phyloP scores from a whole-genome alignment of 2,888 invertebrate genomes.

The Ceratothoa steindachneri region DNA sequence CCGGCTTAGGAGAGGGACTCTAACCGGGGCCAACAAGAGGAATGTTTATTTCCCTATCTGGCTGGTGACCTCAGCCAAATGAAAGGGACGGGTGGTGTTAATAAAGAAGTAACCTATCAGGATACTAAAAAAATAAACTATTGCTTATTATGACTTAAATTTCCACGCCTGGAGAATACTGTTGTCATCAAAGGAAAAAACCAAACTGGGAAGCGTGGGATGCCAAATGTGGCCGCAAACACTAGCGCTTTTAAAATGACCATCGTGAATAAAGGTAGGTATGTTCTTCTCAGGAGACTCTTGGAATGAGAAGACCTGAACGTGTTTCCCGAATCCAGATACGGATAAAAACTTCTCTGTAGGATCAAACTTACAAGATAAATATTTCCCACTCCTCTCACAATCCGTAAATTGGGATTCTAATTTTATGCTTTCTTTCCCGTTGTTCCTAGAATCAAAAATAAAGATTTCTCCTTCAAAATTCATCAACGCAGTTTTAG shows the following conservation, averaged over 20 bases:
- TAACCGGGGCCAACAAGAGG: too few relatives aligned
- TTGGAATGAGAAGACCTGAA: conserved; percentile 5
- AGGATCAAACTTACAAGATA: conserved; percentile 9
- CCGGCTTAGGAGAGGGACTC: too few relatives aligned
- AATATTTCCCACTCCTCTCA: neutral
- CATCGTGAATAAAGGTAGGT: conserved; percentile 24
- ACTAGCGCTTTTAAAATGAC: conserved; percentile 16
- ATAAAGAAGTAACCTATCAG: too few relatives aligned
- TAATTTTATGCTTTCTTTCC: neutral
- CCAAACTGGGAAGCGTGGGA: conserved; percentile 17
- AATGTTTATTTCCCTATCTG: too few relatives aligned
- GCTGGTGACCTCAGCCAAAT: too few relatives aligned
- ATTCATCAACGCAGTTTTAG: neutral
- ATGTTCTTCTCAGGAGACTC: neutral
- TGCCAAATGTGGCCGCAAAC: conserved; percentile 26
- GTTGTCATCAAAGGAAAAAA: conserved; percentile 29
- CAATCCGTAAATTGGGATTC: neutral
- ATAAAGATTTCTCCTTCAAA: neutral
- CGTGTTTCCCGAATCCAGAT: conserved; percentile 21
- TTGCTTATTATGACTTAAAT: too few relatives aligned
- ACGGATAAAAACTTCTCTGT: neutral
- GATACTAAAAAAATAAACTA: too few relatives aligned
- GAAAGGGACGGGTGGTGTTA: too few relatives aligned
- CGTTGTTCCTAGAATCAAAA: conserved; percentile 13
- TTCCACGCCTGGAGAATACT: conserved; percentile 27